phyloP scores from a whole-genome alignment of 1,140 invertebrate genomes.

The Eupeodes corollae region DNA sequence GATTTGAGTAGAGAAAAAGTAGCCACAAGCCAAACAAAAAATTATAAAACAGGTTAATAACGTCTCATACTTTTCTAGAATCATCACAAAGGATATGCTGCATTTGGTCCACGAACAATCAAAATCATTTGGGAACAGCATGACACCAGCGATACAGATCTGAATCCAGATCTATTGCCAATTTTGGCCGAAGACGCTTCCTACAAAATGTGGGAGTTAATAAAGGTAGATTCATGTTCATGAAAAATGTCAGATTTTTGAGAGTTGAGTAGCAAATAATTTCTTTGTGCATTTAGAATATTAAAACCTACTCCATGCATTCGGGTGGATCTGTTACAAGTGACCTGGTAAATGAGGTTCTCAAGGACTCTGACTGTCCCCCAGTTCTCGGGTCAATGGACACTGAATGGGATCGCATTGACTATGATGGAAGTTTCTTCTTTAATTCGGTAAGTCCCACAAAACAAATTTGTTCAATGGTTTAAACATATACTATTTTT shows the following conservation, averaged over 20 bases:
- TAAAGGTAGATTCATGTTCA: conserved; percentile 28
- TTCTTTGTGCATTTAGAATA: conserved; percentile 14
- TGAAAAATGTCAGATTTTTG: background rate
- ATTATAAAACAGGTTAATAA: too few species aligned
- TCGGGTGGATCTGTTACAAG: conserved; percentile 31
- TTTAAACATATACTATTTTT: background rate
- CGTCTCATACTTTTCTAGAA: conserved; percentile 6
- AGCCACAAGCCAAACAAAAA: background rate
- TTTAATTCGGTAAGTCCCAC: conserved; percentile 19
- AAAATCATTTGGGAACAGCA: conserved; percentile 37
- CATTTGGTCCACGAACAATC: conserved; percentile 26
- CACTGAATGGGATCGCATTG: conserved; percentile 33
- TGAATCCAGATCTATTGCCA: conserved; percentile 28
- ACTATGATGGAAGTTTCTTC: conserved; percentile 32
- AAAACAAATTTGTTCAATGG: background rate
- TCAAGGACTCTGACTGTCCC: conserved; percentile 29
- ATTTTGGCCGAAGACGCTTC: conserved; percentile 32
- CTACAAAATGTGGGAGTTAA: conserved; percentile 34
- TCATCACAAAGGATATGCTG: conserved; percentile 29
- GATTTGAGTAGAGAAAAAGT: background rate
- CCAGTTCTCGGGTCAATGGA: conserved; percentile 32
- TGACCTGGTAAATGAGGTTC: conserved; percentile 35
- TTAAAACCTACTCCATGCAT: conserved; percentile 31
- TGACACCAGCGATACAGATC: conserved; percentile 31
- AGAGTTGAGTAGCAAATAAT: too few species aligned